Evolutionary conservation across 2,888 invertebrate species (phyloP), one percentile per base, ranked within the genome.

Genomic region (Podotricha telesiphe): DNA sequence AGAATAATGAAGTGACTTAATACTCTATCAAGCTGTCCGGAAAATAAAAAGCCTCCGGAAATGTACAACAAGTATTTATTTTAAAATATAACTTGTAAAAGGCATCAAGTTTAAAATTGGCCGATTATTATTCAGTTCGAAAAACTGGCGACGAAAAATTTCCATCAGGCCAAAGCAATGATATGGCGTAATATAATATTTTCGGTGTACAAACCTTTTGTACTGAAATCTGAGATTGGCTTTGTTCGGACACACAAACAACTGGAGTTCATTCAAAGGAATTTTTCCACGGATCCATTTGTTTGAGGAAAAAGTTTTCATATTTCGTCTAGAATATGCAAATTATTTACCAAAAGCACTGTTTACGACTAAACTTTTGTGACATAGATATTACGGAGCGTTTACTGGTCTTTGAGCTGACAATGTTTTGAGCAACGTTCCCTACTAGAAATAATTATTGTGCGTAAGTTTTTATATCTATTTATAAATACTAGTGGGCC

Each of bases 171-270:
- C 86, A 87, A 86, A 86, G 85, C 82, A 82, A 84, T 82, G 82
- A 83, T 84, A 80, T 73, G 73, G 76, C 70, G 73, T 78, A 61
- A 48, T 61, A 81, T 84, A 85, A 85, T 88, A 87, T 89, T 89
- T 53, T 86, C 86, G 82, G 82, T 83, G 79, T 37, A 73, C 76
- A 74, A 85, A 81, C 86, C 79, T 84, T 88, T 89, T 86, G 86
- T 86, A 87, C 85, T 82, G 84, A 84, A 88, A 87, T 87, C 82
- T 82, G 79, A 83, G 82, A 87, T 87, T 89, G 86, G 85, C 86
- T 86, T 88, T 89, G 86, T 89, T 79, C 83, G 83, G 83, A 80
- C 83, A 76, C 82, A 82, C 85, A 88, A 88, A 89, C 86, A 87
- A 85, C 80, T 81, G 77, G 75, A 80, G 80, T 83, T 81, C 79